Conservation (phyloP, 2,113 vertebrate genomes). For the Tympanuchus pallidicinctus region DNA sequence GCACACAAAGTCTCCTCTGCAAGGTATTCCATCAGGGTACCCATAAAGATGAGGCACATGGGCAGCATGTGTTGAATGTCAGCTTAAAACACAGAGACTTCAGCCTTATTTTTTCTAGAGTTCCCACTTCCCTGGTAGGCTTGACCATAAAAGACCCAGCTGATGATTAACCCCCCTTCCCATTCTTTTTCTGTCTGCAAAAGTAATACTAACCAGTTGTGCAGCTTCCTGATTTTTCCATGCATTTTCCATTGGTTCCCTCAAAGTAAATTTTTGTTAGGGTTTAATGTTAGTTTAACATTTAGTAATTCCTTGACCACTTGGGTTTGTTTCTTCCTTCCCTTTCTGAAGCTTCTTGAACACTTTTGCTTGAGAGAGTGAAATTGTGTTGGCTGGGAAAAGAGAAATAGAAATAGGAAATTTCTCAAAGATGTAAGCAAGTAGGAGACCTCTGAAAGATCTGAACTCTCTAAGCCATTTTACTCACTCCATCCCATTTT, state of each 20-base stretch:
- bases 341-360: background rate
- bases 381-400: rapidly evolving
- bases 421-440: background rate
- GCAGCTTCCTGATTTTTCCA: background rate
- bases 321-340: background rate
- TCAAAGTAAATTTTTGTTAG: background rate
- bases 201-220: background rate
- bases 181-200: background rate
- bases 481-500: background rate
- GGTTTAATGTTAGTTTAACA: background rate
- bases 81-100: background rate
- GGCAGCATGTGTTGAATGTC: background rate
- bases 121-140: background rate
- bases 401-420: background rate
- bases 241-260: background rate
- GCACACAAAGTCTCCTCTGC: background rate
- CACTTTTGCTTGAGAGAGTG: background rate
- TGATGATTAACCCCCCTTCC: background rate
- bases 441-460: background rate
- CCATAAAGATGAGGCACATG: background rate
- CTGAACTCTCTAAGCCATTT: background rate
- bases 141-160: background rate
- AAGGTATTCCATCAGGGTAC: background rate
- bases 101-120: background rate
- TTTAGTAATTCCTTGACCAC: background rate